Percentiles rank a stretch among this genome's conserved stretches.
Evolutionary conservation across 2,113 vertebrate genomes (phyloP).

Genomic region (Neotragus pygmaeus): DNA sequence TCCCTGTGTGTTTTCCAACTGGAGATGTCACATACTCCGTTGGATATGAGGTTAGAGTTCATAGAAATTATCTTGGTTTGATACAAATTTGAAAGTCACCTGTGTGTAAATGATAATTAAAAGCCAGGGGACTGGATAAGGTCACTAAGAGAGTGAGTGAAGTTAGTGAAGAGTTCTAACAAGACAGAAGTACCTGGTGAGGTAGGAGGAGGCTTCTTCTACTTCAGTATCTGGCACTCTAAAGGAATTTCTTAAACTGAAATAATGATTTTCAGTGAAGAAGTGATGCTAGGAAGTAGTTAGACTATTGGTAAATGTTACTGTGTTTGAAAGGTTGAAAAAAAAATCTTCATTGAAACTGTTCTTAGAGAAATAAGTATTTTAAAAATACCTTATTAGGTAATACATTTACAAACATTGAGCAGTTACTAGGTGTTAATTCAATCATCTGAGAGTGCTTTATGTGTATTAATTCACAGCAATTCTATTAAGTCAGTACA

Average conservation of each 20-base stretch:
- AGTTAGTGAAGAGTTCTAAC: not conserved
- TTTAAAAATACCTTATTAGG: not conserved
- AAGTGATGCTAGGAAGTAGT: not conserved
- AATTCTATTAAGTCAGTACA: not conserved
- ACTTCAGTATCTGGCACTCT: not conserved
- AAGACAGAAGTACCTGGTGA: not conserved
- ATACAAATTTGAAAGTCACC: not conserved
- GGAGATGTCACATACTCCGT: not conserved
- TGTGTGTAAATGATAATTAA: not conserved
- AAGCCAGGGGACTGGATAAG: not conserved
- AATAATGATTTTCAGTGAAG: not conserved
- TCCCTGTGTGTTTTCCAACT: not conserved
- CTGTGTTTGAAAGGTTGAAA: not conserved
- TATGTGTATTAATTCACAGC: not conserved
- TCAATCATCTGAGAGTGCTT: not conserved
- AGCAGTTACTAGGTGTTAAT: not conserved
- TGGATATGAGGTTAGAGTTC: not conserved
- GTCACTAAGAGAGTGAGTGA: not conserved
- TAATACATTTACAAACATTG: not conserved
- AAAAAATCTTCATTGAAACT: not conserved
- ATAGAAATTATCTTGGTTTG: not conserved
- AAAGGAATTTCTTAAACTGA: not conserved
- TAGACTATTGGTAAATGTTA: not conserved
- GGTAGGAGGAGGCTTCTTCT: not conserved
- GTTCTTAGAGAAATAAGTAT: not conserved